phyloP scores from a whole-genome alignment of 2,113 vertebrate species.

The Erythrocercus mccallii region DNA sequence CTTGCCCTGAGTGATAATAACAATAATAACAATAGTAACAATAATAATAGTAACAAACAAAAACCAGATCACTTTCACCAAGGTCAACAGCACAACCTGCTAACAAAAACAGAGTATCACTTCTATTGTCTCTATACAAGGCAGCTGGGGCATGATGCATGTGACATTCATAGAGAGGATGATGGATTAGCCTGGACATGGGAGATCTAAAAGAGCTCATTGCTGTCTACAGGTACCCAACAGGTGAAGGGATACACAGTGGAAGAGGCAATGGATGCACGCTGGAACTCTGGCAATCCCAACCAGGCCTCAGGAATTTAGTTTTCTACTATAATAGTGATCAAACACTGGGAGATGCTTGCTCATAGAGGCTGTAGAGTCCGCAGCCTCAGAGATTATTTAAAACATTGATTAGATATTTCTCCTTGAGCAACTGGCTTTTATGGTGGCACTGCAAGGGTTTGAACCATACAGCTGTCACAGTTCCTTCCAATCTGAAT shows the following conservation, averaged over 20 bases:
- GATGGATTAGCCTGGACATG: background rate
- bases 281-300: background rate
- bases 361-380: background rate
- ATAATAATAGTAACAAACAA: background rate
- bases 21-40: background rate
- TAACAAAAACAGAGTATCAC: background rate
- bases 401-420: background rate
- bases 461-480: background rate
- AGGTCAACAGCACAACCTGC: background rate
- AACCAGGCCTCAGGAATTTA: background rate
- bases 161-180: background rate
- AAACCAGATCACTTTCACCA: background rate
- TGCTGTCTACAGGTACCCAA: background rate
- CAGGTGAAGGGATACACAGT: rapidly evolving
- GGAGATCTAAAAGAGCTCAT: background rate
- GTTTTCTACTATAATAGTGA: background rate
- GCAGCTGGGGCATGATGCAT: background rate
- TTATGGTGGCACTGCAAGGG: background rate
- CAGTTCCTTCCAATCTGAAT: background rate
- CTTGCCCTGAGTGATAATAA: background rate
- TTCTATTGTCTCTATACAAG: background rate
- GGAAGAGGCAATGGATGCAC: background rate
- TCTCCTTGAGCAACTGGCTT: background rate
- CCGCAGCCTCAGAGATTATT: background rate
- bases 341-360: background rate